Evolutionary conservation across 2,888 invertebrate genomes (phyloP).

Genomic region (Subacronicta megacephala): DNA sequence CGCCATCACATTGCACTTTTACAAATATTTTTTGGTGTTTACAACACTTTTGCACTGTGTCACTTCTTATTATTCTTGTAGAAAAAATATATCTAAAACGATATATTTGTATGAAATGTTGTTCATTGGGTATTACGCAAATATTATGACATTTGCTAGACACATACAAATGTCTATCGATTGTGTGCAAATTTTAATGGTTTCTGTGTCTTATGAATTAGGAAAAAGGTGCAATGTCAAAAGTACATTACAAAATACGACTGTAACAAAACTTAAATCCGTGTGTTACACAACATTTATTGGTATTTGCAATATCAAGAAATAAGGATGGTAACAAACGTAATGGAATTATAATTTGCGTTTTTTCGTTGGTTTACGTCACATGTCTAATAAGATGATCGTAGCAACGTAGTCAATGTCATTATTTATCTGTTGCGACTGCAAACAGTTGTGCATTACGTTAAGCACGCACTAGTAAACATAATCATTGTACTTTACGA

Average conservation of each 20-base stretch:
- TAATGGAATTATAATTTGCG: conserved; percentile 1
- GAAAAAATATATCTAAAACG: conserved; percentile 5
- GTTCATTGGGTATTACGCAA: conserved; percentile 29
- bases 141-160: not conserved
- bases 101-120: not conserved
- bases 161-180: too few relatives aligned
- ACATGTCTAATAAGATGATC: conserved; percentile 3
- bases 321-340: conserved; percentile 1
- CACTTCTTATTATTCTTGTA: conserved; percentile 18
- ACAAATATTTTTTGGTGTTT: conserved; percentile 12
- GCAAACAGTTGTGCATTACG: conserved; percentile 24
- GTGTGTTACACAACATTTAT: not conserved
- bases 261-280: not conserved
- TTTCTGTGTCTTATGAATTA: not conserved
- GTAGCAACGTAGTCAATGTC: conserved; percentile 15
- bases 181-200: not conserved
- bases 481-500: conserved; percentile 3
- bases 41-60: conserved; percentile 18
- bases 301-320: not conserved
- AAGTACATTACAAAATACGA: not conserved
- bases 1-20: conserved; percentile 57
- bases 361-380: conserved; percentile 12
- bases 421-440: conserved; percentile 11
- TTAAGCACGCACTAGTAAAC: conserved; percentile 27
- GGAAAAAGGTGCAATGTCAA: too few relatives aligned